Evolutionary conservation across 1,140 invertebrate genomes (phyloP), one percentile per base, ranked within the genome.

Genomic region (Diachasmimorpha longicaudata): DNA sequence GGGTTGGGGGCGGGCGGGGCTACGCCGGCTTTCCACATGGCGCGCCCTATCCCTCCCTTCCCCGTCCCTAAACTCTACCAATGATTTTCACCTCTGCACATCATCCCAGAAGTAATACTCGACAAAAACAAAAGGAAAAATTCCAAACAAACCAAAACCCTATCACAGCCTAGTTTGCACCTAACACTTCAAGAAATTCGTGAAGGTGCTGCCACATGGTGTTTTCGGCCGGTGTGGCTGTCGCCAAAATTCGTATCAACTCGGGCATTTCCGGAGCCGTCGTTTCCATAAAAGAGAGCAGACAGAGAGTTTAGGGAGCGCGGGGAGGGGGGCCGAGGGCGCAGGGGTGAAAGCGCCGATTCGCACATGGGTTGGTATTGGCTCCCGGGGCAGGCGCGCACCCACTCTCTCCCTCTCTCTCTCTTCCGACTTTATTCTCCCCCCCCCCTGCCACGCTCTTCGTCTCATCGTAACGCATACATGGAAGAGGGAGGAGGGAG

Each of bases 351-450:
- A 42, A 73, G 63, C 71, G 37, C 21, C 74, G 73, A 70, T 75
- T 89, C 87, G 86, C 87, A 88, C 88, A 88, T 88, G 88, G 88
- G 83, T 85, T 88, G 88, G 87, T 87, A 89, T 88, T 88, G 88
- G 87, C 86, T 88, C 86, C 87, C 87, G 84, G 88, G 87, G 85
- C 84, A 83, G 84, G 87, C 85, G 85, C 84, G 25, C 31, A 36
- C 31, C 63, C 13, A 67, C 8, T 23, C n/a, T 67, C 63, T n/a
- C 8, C 37, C 8, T 67, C 23, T 67, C 63, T 67, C 63, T 10
- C 14, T 67, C 14, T 14, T 13, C 14, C 63, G n/a, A n/a, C n/a
- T n/a, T n/a, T n/a, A n/a, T n/a, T n/a, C n/a, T n/a, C 36, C 10
- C 25, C 36, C 36, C n/a, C 5, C n/a, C 31, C 31, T 2, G 9